Conservation (phyloP, 1,140 invertebrate species). For the Cydia strobilella region DNA sequence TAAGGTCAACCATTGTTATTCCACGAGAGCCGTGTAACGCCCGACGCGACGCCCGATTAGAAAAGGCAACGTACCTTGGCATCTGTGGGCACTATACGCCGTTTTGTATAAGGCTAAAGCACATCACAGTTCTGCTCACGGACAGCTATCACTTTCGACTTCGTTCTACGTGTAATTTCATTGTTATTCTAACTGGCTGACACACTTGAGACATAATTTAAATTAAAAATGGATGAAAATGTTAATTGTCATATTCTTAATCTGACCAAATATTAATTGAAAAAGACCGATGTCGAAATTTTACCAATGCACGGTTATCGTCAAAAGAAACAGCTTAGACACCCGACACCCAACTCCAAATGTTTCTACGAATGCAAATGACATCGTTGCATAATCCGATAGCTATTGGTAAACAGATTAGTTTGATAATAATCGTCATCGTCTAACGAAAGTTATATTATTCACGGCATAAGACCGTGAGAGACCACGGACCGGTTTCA, state of each 20-base stretch:
- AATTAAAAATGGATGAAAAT: not conserved
- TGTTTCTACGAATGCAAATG: conserved; percentile 6
- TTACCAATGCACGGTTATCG: not conserved
- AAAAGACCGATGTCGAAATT: not conserved
- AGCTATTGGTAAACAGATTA: conserved; percentile 44
- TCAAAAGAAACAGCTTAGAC: not conserved
- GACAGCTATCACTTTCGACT: conserved; percentile 69
- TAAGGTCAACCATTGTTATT: conserved; percentile 68
- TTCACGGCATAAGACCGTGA: conserved; percentile 54
- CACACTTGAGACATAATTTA: not conserved
- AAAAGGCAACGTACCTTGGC: not conserved
- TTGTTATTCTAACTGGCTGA: conserved; percentile 51
- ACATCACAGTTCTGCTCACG: conserved; percentile 57
- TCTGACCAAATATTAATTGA: not conserved
- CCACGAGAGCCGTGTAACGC: conserved; percentile 33
- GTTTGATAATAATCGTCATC: conserved; percentile 59
- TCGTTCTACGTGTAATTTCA: conserved; percentile 56
- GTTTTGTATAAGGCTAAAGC: not conserved
- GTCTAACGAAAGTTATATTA: conserved; percentile 65
- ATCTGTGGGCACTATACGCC: not conserved
- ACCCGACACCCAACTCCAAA: not conserved
- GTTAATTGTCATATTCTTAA: not conserved
- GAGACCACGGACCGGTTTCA: conserved; percentile 50
- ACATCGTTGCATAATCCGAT: conserved; percentile 41
- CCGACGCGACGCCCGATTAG: not conserved